Conservation (phyloP, 2,797 vertebrate species). For the Halcyon chelicuti region DNA sequence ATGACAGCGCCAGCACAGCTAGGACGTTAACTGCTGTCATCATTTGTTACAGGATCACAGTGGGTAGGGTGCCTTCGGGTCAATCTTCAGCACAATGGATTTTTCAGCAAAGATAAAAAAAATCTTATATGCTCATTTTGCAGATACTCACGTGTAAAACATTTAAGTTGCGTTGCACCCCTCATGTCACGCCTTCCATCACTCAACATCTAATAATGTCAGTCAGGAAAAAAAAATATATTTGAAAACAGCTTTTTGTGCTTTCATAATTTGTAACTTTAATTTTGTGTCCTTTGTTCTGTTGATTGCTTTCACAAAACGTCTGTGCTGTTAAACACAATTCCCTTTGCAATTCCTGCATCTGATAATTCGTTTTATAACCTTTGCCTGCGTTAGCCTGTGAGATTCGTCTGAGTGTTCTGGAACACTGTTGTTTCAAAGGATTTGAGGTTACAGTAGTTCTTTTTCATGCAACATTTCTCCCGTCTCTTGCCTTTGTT, state of each 20-base stretch:
- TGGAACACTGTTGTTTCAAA: background rate
- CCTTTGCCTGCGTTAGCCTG: background rate
- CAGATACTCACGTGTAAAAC: background rate
- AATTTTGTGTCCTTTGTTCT: background rate
- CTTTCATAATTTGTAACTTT: background rate
- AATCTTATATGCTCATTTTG: background rate
- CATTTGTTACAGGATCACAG: background rate
- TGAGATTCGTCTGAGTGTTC: background rate
- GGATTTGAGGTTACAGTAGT: background rate
- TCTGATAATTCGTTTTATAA: background rate
- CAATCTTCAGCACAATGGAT: background rate
- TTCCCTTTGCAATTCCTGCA: background rate
- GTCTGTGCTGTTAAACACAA: background rate
- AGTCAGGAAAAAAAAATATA: background rate
- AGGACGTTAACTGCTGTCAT: background rate
- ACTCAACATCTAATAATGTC: background rate
- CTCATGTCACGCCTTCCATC: background rate
- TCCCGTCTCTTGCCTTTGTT: background rate
- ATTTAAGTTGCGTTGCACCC: accelerated
- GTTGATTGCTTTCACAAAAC: background rate
- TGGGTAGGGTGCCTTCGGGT: background rate
- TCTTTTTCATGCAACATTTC: background rate
- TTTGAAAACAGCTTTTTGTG: background rate
- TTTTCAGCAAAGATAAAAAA: background rate
- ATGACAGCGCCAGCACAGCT: background rate